Evolutionary conservation across 2,113 vertebrate species (phyloP).

Genomic region (Pomatorhinus ruficollis): DNA sequence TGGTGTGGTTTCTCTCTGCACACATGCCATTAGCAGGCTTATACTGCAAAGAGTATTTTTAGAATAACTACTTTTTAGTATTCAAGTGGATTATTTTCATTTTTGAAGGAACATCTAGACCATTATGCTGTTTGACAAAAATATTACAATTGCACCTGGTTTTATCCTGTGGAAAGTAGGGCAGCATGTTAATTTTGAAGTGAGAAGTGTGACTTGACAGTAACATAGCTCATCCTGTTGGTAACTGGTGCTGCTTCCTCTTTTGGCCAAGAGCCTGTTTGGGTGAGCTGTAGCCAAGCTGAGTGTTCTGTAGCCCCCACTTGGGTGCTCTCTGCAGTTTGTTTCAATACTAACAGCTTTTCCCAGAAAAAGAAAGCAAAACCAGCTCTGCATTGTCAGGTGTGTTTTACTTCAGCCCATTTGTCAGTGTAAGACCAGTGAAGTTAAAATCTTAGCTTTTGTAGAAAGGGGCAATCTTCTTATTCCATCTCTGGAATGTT

Average conservation of each 20-base stretch:
- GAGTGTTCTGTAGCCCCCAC: neutral
- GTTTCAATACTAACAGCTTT: neutral
- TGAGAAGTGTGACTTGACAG: neutral
- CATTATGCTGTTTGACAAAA: neutral
- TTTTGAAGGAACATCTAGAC: neutral
- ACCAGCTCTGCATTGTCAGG: neutral
- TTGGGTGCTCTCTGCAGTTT: neutral
- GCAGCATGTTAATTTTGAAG: neutral
- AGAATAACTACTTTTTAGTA: neutral
- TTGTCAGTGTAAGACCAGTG: neutral
- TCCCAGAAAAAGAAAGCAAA: neutral
- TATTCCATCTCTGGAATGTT: neutral
- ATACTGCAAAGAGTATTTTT: neutral
- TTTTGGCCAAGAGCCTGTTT: neutral
- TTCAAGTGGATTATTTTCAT: neutral
- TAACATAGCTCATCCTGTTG: neutral
- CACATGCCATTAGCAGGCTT: neutral
- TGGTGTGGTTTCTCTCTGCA: neutral
- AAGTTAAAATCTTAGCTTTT: neutral
- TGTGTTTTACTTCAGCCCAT: neutral
- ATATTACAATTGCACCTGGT: neutral
- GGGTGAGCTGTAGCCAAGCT: neutral
- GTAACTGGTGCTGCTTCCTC: constrained; percentile 6
- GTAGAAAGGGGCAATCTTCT: neutral
- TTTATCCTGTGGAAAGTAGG: neutral